Percentiles rank a stretch among this genome's conserved stretches.
Conservation (phyloP, 2,113 vertebrate species). For the Cyprinodon tularosa region DNA sequence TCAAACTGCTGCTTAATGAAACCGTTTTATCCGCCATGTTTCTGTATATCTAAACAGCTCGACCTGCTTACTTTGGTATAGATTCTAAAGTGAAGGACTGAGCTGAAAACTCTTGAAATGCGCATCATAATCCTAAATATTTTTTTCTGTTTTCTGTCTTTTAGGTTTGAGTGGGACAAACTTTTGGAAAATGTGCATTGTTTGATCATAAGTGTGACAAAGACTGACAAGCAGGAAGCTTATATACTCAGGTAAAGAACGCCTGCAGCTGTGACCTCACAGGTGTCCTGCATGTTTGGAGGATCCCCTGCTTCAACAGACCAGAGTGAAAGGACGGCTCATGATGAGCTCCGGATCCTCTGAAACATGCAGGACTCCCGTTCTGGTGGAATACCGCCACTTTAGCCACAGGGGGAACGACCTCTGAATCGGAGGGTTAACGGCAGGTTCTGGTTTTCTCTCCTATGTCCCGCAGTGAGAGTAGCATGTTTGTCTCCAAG, state of each 20-base stretch:
- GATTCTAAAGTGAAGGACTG: no score
- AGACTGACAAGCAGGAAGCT: slow-evolving; percentile 99
- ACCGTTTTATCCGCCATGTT: no score
- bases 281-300: background rate
- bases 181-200: slow-evolving; percentile 99
- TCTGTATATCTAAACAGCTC: no score
- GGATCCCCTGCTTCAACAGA: no score
- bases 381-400: no score
- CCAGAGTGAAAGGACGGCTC: no score
- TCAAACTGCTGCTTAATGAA: background rate
- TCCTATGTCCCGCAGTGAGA: slow-evolving; percentile 86
- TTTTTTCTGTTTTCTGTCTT: background rate
- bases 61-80: no score
- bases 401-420: no score
- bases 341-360: no score
- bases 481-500: slow-evolving; percentile 99
- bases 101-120: background rate
- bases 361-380: no score
- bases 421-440: no score
- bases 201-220: slow-evolving; percentile 99
- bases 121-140: background rate
- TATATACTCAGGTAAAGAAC: slow-evolving; percentile 98
- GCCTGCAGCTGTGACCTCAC: background rate
- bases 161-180: slow-evolving; percentile 99
- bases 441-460: background rate